Conservation (phyloP, 2,888 invertebrate genomes). For the Biston betularia region DNA sequence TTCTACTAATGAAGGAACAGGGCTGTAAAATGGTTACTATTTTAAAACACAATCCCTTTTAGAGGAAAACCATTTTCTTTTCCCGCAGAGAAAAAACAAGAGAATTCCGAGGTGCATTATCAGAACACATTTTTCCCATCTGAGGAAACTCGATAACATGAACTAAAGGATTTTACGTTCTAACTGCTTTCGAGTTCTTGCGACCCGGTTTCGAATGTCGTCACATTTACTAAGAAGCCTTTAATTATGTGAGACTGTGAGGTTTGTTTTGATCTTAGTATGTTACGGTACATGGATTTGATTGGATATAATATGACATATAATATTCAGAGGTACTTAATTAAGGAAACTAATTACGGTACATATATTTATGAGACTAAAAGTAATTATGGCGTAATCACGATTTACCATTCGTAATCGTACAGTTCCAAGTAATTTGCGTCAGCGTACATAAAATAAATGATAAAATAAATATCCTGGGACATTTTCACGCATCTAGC, state of each 20-base stretch:
- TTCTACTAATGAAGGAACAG: too few species aligned
- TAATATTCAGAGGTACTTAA: conserved; percentile 4
- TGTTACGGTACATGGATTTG: conserved; percentile 31
- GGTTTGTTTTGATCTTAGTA: conserved; percentile 48
- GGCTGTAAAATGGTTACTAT: conserved; percentile 9
- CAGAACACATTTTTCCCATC: conserved; percentile 74
- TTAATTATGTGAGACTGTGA: conserved; percentile 61
- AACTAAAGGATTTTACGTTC: conserved; percentile 71
- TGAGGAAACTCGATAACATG: conserved; percentile 68
- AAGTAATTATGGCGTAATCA: too few species aligned
- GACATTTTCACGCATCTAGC: too few species aligned
- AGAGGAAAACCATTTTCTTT: conserved; percentile 42
- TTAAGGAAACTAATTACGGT: conserved; percentile 4
- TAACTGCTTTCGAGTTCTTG: conserved; percentile 48
- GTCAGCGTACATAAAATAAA: too few species aligned
- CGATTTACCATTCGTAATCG: too few species aligned
- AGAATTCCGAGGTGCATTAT: conserved; percentile 64
- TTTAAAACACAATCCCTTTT: conserved; percentile 19
- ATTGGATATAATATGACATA: conserved; percentile 3
- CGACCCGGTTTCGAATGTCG: conserved; percentile 46
- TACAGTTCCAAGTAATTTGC: too few species aligned
- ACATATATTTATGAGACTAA: too few species aligned
- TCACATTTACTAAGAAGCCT: conserved; percentile 59
- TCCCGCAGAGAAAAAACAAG: conserved; percentile 50
- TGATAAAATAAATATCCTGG: too few species aligned